Conservation (phyloP, 2,888 invertebrate genomes). For the Meliscaeva auricollis region DNA sequence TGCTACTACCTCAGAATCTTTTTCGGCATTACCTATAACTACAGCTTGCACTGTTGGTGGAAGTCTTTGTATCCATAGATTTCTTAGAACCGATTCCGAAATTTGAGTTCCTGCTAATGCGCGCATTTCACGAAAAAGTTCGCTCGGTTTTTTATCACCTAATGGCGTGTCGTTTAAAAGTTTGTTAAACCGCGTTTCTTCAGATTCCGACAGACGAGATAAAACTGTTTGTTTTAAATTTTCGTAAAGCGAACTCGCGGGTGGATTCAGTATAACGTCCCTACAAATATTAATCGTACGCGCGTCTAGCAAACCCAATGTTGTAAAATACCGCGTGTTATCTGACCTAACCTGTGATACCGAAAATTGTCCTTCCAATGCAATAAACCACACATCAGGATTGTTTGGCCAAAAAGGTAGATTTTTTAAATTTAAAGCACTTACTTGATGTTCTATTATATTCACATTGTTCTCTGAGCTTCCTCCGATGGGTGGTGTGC, state of each 20-base stretch:
- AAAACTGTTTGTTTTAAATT: slow-evolving; percentile 12
- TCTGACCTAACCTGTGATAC: slow-evolving; percentile 20
- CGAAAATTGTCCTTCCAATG: slow-evolving; percentile 7
- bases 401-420: slow-evolving; percentile 26
- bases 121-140: slow-evolving; percentile 20
- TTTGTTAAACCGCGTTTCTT: slow-evolving; percentile 12
- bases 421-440: slow-evolving; percentile 27
- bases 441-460: slow-evolving; percentile 1
- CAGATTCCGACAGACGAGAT: slow-evolving; percentile 14
- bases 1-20: slow-evolving; percentile 4
- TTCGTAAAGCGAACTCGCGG: background rate
- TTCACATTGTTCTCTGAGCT: background rate
- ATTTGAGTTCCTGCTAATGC: slow-evolving; percentile 7
- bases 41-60: slow-evolving; percentile 2
- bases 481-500: slow-evolving; percentile 3
- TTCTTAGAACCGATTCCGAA: slow-evolving; percentile 23
- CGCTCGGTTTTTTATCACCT: background rate
- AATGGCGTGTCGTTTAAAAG: slow-evolving; percentile 4
- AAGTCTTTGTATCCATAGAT: slow-evolving; percentile 16
- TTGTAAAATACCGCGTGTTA: slow-evolving; percentile 3
- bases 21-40: slow-evolving; percentile 3
- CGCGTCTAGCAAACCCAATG: background rate
- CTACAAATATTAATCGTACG: slow-evolving; percentile 12
- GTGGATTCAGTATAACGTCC: slow-evolving; percentile 12
- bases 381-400: slow-evolving; percentile 25